Base-by-base conservation (phyloP, 2,113 vertebrate genomes). In the Hippopotamus amphibius region DNA sequence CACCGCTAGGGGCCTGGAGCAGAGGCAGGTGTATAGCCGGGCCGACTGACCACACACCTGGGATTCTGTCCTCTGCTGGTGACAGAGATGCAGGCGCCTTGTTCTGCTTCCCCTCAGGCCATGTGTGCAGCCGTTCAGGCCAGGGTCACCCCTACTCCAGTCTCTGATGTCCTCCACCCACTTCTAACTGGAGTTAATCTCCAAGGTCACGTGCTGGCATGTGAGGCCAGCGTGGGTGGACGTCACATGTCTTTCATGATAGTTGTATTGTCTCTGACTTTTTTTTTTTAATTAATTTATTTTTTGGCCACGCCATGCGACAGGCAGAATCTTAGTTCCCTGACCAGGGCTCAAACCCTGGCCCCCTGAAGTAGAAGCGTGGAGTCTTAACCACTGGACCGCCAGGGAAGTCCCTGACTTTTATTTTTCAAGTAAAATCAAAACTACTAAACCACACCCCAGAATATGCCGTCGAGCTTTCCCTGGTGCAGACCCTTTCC, bases 61-160 rank as follows among this genome's bases (percentile, higher is more conserved):
- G n/a, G 72, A 46, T 13, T 85, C 65, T 65, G n/a, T 12, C 55
- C 3, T 0, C 48, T 5, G 9, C 48, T 24, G 65, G 13, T 0
- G 14, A 4, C 12, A 13, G 22, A 46, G 17, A 12, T 21, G 10
- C 41, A 14, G 43, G 13, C 53, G 33, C 43, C 65, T 63, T 2
- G 6, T 43, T 63, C 72, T 21, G 7, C n/a, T 41, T 5, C 46
- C 68, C 81, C 26, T 9, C 6, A 0, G 61, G 94, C 21, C 14
- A 0, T 9, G 26, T 55, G 74, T n/a, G 9, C 8, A 0, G 21
- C 0, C 7, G 7, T n/a, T 24, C 26, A 59, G 63, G 37, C 72
- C 80, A 65, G 2, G 5, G 55, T 9, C 43, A 24, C 21, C 22
- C 30, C 16, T 5, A 37, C 89, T 24, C 59, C 0, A 1, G 33